phyloP scores from a whole-genome alignment of 2,888 invertebrate species.

The Dynastes grantii region DNA sequence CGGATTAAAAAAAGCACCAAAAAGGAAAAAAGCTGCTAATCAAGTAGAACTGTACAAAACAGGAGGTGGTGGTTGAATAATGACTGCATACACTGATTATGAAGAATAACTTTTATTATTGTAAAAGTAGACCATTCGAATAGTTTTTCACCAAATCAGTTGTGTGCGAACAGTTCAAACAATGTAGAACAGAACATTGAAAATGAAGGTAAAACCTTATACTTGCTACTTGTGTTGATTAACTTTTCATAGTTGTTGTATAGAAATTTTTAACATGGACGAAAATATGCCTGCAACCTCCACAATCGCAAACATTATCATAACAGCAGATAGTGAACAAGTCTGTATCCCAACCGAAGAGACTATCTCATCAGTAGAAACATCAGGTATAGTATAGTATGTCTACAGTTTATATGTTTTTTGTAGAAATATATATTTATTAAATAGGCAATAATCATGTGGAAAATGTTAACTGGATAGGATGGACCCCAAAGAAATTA shows the following conservation, averaged over 20 bases:
- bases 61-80: not conserved
- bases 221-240: not conserved
- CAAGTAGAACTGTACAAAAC: slow-evolving; percentile 7
- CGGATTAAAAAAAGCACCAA: not conserved
- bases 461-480: not conserved
- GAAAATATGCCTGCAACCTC: slow-evolving; percentile 6
- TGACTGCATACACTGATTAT: slow-evolving; percentile 6
- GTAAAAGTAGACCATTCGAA: not conserved
- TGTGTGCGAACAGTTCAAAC: not conserved
- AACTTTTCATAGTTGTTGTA: slow-evolving; percentile 2
- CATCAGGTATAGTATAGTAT: too few species aligned
- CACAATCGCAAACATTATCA: not conserved
- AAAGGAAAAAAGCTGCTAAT: slow-evolving; percentile 7
- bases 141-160: too few species aligned
- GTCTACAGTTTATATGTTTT: too few species aligned
- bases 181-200: slow-evolving; percentile 13
- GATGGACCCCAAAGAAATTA: slow-evolving; percentile 18
- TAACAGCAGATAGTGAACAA: slow-evolving; percentile 1
- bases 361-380: not conserved
- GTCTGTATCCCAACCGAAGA: not conserved
- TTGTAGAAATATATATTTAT: not conserved
- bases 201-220: slow-evolving; percentile 4
- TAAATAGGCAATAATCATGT: too few species aligned
- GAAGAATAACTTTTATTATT: slow-evolving; percentile 4
- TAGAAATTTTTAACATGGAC: slow-evolving; percentile 10